A percentile compares a stretch with the other conserved stretches of the same genome.
Evolutionary conservation across 2,888 invertebrate genomes (phyloP).

Genomic region (Limnephilus lunatus): DNA sequence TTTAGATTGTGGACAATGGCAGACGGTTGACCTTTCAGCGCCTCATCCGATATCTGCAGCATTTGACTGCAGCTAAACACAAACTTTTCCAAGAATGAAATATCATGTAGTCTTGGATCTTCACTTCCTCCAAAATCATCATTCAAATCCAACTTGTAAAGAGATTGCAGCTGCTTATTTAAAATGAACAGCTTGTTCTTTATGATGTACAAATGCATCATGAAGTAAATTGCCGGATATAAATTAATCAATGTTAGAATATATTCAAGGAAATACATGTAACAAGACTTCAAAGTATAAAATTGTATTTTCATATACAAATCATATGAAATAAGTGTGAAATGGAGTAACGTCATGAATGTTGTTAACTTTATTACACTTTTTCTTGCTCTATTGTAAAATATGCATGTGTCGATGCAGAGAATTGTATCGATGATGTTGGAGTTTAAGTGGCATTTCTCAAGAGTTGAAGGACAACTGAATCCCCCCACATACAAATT

Average conservation of each 20-base stretch:
- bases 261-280: conserved; percentile 13
- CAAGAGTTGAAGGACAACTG: neutral
- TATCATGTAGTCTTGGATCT: neutral
- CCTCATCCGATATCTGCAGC: neutral
- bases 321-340: neutral
- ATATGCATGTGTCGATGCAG: neutral
- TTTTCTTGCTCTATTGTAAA: conserved; percentile 18
- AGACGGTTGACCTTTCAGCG: neutral
- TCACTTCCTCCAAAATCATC: neutral
- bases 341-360: neutral
- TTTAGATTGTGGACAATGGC: neutral
- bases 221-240: conserved; percentile 24
- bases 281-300: neutral
- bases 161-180: conserved; percentile 36
- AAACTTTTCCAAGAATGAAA: conserved; percentile 31
- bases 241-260: neutral
- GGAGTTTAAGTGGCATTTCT: conserved; percentile 17
- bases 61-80: conserved; percentile 6
- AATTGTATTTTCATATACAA: neutral
- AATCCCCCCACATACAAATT: conserved; percentile 13
- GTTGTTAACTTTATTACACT: neutral
- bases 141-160: neutral
- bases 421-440: neutral
- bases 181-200: conserved; percentile 46
- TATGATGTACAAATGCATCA: conserved; percentile 10